These are phyloP conservation scores for Oncorhynchus gorbuscha DNA, from an alignment of 2,113 vertebrate species.

Conservation along the genomic window DNA sequence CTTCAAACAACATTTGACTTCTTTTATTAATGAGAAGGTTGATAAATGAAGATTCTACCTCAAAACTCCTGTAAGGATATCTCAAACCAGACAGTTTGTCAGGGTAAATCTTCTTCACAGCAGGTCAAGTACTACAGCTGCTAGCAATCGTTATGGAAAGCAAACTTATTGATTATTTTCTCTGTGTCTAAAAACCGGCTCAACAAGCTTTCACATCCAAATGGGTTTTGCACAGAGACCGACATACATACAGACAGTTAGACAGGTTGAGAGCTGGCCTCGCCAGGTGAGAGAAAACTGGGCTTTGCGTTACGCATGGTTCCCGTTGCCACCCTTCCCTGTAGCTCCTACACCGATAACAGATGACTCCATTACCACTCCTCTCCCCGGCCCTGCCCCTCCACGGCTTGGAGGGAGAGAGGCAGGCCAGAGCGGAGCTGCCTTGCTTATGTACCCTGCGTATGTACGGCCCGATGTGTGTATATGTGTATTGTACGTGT, in stretches of 20 bases:
- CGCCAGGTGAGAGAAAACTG: conserved; percentile 26
- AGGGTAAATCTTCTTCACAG: too few relatives aligned
- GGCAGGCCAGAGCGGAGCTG: background rate
- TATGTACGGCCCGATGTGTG: too few relatives aligned
- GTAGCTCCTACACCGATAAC: conserved; percentile 38
- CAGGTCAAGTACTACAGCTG: background rate
- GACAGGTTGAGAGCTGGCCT: too few relatives aligned
- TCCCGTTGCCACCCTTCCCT: conserved; percentile 20
- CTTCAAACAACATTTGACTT: conserved; percentile 46
- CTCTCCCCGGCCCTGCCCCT: conserved; percentile 27
- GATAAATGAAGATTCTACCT: background rate
- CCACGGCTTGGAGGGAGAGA: background rate
- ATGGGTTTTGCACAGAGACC: too few relatives aligned
- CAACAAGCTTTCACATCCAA: too few relatives aligned
- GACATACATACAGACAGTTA: too few relatives aligned
- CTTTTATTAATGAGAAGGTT: background rate
- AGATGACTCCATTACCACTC: conserved; percentile 65
- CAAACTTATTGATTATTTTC: background rate
- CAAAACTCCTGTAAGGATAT: too few relatives aligned
- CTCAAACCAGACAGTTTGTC: too few relatives aligned
- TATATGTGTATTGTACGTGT: too few relatives aligned
- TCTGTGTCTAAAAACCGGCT: too few relatives aligned
- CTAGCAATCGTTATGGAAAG: background rate
- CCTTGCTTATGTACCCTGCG: too few relatives aligned
- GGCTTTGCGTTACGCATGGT: conserved; percentile 19